Base-by-base conservation (phyloP, 2,888 invertebrate species). In the Idaea biselata region DNA sequence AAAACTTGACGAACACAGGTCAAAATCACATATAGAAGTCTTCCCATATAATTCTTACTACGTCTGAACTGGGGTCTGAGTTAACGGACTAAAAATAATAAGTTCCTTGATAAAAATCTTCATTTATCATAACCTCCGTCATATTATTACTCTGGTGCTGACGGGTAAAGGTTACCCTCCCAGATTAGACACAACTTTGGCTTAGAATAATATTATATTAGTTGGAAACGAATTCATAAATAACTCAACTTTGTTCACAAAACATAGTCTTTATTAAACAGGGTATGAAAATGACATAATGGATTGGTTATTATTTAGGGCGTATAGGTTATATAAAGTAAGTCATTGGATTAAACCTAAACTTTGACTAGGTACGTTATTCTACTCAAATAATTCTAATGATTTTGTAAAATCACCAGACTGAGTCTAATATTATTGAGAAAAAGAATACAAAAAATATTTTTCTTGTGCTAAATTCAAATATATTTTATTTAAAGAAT, bases 81-180 rank as follows among this genome's bases (percentile, higher is more conserved):
- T 62, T 67, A 67, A 67, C 66, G 64, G 62, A 64, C 64, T 64
- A 67, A 67, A 67, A 67, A 67, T 67, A 67, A 67, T 67, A 67
- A 63, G 63, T 59, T 62, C 60, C 62, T 59, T 62, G 66, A 68
- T 68, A 68, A 63, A 62, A 65, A 70, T 68, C 68, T 67, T 64
- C 64, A 68, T 68, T 67, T 67, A 68, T 68, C 68, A 68, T 65
- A 61, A 18, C 67, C 62, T 61, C 44, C 58, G 60, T 65, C 63
- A 66, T 63, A 60, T 65, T 66, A 61, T 65, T 67, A 65, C 61
- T 64, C 60, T 63, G 63, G 62, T 64, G 68, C 64, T 69, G 68
- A 66, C 68, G 18, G 56, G 18, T 14, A 66, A 64, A 62, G 60
- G 59, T 60, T 62, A 59, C 62, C 11, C 57, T 18, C 59, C 56